These are phyloP conservation scores for Bambusicola thoracicus DNA, from an alignment of 2,113 vertebrate genomes.

Conservation along the genomic window DNA sequence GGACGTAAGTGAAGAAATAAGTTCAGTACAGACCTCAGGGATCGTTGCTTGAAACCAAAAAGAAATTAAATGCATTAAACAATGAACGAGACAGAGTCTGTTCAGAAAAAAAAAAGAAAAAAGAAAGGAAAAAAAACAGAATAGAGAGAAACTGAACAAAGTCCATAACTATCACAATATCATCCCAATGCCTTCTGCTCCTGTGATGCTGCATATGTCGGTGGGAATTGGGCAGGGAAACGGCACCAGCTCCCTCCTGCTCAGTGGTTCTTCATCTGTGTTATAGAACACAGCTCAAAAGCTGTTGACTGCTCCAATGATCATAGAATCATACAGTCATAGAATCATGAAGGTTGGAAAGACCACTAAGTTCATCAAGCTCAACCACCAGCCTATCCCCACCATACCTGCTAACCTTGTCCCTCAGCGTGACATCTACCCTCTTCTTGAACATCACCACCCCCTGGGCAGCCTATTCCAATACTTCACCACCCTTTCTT, in stretches of 20 bases:
- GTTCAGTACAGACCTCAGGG: background rate
- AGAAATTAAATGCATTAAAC: slow-evolving; percentile 22
- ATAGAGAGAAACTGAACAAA: background rate
- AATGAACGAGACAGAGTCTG: background rate
- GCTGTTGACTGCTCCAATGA: background rate
- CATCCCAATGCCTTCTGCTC: background rate
- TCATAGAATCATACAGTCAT: no score
- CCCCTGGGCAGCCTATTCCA: no score
- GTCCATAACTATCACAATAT: background rate
- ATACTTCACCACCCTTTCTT: no score
- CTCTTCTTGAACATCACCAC: no score
- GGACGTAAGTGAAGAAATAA: background rate
- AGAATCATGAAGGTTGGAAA: no score
- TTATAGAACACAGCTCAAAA: background rate
- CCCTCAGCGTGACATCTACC: no score
- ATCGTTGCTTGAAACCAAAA: background rate
- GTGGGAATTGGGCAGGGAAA: background rate
- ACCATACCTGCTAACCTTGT: no score
- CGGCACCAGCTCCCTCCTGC: background rate
- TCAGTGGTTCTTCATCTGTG: background rate
- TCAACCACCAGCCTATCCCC: no score
- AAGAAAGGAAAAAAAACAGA: background rate
- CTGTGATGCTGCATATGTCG: background rate
- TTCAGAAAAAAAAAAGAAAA: background rate
- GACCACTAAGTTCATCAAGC: no score